Conservation (phyloP, 2,113 vertebrate genomes). For the Macquaria ambigua region DNA sequence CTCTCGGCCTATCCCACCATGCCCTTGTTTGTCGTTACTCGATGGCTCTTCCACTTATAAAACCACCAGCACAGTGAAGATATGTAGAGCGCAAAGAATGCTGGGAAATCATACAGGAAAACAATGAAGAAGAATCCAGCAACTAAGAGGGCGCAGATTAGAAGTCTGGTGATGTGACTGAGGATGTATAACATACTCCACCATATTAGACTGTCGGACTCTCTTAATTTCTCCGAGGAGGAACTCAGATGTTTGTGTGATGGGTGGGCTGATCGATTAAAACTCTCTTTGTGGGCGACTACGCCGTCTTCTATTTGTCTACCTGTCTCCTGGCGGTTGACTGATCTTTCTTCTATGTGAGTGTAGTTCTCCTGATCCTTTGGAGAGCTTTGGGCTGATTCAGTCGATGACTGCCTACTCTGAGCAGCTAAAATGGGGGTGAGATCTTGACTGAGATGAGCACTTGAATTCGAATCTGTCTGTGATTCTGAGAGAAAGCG, state of each 20-base stretch:
- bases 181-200: slow-evolving; percentile 77
- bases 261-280: slow-evolving; percentile 14
- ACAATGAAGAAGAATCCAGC: slow-evolving; percentile 87
- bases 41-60: slow-evolving; percentile 81
- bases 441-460: slow-evolving; percentile 27
- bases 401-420: slow-evolving; percentile 4
- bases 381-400: slow-evolving; percentile 22
- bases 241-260: slow-evolving; percentile 21
- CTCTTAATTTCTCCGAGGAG: slow-evolving; percentile 57
- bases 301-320: slow-evolving; percentile 39
- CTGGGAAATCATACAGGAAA: slow-evolving; percentile 90
- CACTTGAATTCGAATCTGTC: slow-evolving; percentile 40
- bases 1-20: slow-evolving; percentile 32
- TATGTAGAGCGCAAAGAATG: slow-evolving; percentile 89
- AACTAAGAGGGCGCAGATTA: slow-evolving; percentile 86
- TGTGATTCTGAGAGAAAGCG: slow-evolving; percentile 11
- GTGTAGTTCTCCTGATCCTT: slow-evolving; percentile 24
- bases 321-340: slow-evolving; percentile 15
- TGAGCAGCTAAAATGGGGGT: neutral
- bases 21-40: slow-evolving; percentile 78
- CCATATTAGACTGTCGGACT: slow-evolving; percentile 62
- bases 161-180: slow-evolving; percentile 82
- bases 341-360: slow-evolving; percentile 40
- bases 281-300: slow-evolving; percentile 12
- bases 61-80: slow-evolving; percentile 91